Evolutionary conservation across 2,888 invertebrate genomes (phyloP).

Genomic region (Bibio marci): DNA sequence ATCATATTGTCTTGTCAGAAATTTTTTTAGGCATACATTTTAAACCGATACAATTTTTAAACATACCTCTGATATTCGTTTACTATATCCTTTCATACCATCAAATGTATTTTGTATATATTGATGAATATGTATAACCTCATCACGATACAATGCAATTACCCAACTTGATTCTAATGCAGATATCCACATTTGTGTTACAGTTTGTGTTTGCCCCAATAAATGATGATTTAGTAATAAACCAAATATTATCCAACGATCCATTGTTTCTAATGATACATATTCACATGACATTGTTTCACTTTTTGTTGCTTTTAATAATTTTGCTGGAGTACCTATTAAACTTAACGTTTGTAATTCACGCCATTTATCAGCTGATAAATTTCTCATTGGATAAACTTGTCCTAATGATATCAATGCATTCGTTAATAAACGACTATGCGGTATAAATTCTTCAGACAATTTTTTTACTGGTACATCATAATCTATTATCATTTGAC

Average conservation of each 20-base stretch:
- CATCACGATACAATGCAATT: conserved; percentile 86
- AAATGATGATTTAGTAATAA: conserved; percentile 80
- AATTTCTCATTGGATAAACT: conserved; percentile 77
- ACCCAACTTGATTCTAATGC: conserved; percentile 91
- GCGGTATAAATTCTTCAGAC: conserved; percentile 91
- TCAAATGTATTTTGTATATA: conserved; percentile 90
- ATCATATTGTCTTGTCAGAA: no score
- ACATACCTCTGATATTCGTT: conserved; percentile 73
- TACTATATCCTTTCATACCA: conserved; percentile 83
- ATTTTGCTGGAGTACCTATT: conserved; percentile 79
- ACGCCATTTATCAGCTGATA: conserved; percentile 87
- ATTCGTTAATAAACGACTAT: conserved; percentile 68
- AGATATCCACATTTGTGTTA: conserved; percentile 78
- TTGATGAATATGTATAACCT: conserved; percentile 88
- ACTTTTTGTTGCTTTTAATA: conserved; percentile 85
- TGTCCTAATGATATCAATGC: conserved; percentile 77
- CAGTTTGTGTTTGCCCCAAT: conserved; percentile 62
- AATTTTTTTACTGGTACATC: conserved; percentile 89
- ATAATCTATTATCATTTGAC: conserved; percentile 96
- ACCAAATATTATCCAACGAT: conserved; percentile 94
- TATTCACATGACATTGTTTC: conserved; percentile 97
- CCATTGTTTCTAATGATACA: conserved; percentile 85
- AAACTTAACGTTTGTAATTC: conserved; percentile 85
- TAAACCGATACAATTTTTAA: no score
- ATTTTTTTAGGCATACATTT: no score